A percentile compares a stretch with the other conserved stretches of the same genome.
These are phyloP conservation scores for Dipodomys merriami DNA, from an alignment of 2,113 vertebrate species.

Conservation along the genomic window DNA sequence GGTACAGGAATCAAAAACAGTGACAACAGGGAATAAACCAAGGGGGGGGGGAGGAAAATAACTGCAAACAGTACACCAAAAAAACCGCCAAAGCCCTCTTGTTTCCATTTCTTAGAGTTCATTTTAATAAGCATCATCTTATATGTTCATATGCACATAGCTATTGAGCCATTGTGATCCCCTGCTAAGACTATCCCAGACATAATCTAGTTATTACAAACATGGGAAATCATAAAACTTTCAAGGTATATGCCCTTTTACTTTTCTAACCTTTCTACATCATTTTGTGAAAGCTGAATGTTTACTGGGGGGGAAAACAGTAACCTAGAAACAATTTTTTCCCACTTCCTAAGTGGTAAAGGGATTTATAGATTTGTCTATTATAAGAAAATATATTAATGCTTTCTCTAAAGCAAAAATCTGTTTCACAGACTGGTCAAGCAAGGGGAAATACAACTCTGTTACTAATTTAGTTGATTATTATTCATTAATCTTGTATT, in stretches of 20 bases:
- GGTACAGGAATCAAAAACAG: too few relatives aligned
- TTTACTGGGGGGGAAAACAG: conserved; percentile 6
- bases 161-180: too few relatives aligned
- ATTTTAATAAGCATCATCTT: too few relatives aligned
- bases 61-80: too few relatives aligned
- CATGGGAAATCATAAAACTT: neutral
- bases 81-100: too few relatives aligned
- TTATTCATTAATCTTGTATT: neutral
- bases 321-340: neutral
- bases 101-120: too few relatives aligned
- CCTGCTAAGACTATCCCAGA: too few relatives aligned
- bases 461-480: conserved; percentile 3
- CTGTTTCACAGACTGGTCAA: neutral
- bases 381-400: neutral
- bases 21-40: too few relatives aligned
- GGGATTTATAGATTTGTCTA: neutral
- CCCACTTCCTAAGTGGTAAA: neutral
- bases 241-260: neutral
- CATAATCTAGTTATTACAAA: too few relatives aligned
- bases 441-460: neutral
- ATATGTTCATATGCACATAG: too few relatives aligned
- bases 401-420: conserved; percentile 6
- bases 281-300: neutral
- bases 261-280: neutral
- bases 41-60: too few relatives aligned